Base-by-base conservation (phyloP, 2,113 vertebrate species). In the Rhombomys opimus region DNA sequence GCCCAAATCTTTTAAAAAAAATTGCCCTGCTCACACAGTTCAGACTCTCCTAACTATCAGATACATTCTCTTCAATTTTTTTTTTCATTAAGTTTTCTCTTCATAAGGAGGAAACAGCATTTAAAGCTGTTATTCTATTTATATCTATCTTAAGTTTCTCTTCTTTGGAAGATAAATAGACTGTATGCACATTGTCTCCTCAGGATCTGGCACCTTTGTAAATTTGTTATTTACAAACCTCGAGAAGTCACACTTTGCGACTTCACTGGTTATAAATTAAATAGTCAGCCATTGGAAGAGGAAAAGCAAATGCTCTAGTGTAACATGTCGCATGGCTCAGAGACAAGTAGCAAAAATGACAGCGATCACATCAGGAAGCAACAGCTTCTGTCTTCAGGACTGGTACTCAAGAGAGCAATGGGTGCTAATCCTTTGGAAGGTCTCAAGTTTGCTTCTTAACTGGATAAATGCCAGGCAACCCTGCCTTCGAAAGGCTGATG, bases 51-150 rank as follows among this genome's bases (percentile, higher is more conserved):
- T 52, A 5, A 46, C n/a, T 38, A 50, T 38, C 61, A 50, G 13
- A 20, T 27, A 23, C 1, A 54, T 87, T 91, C 38, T 25, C n/a
- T 91, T 92, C 70, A 14, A 38, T 76, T 85, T 57, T n/a, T 57
- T n/a, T 72, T 85, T 57, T n/a, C 67, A 41, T 72, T 91, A 54
- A 20, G 65, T 95, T 97, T 91, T 90, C 27, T 96, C 41, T 92
- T 88, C n/a, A 85, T 41, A 81, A 95, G 81, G 30, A 81, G 38
- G 76, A 85, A 90, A 70, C 6, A 68, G 5, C 35, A 35, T 38
- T 84, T 84, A 94, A 91, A 87, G 41, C 78, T 77, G 41, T 82
- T 86, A 35, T 80, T 86, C 61, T 90, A 84, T 91, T 77, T 84
- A 70, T 96, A 89, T 52, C 52, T 25, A 67, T 91, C 77, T 35